Base-by-base conservation (phyloP, 2,113 vertebrate genomes). In the Mesembrinibis cayennensis region DNA sequence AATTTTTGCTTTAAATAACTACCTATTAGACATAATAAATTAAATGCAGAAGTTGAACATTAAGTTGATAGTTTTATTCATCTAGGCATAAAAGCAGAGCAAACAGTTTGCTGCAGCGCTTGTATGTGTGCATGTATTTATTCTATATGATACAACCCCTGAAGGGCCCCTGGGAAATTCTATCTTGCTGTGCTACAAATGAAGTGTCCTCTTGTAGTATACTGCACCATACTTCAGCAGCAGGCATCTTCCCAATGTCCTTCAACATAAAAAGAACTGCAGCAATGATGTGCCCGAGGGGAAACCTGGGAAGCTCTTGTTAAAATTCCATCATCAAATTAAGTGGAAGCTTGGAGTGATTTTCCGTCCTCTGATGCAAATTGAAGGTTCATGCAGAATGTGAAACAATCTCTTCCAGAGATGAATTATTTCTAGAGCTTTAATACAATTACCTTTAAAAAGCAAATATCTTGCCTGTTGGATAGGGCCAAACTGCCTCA, bases 291-390 rank as follows among this genome's bases (percentile, higher is more conserved):
- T 52, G 67, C 92, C 56, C 0, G 0, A 58, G 85, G 77, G 83
- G 19, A 85, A 92, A 90, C 45, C 27, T 76, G 36, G 44, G 77
- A 92, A 87, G 19, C 2, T 62, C 82, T 94, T 95, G 74, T 91
- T 90, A 94, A 95, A 96, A 95, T 89, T 94, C 82, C 88, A 56
- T 93, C 59, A 59, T 12, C 36, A 91, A 89, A 90, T 80, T 86
- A 88, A 90, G 66, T 69, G 32, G 74, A 95, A 76, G 11, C 67
- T 93, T 87, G 29, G 26, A 88, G 44, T 45, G 49, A 91, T 93
- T 96, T 94, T 90, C 70, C 34, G 70, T 69, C 25, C 52, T 78
- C 49, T 87, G 50, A 76, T 93, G 86, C 22, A 95, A 92, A 93
- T 77, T 79, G 16, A 32, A 44, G 4, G 27, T 93, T 91, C 70